These are phyloP conservation scores for Catharus bicknelli DNA, from an alignment of 2,113 vertebrate genomes.

Conservation along the genomic window DNA sequence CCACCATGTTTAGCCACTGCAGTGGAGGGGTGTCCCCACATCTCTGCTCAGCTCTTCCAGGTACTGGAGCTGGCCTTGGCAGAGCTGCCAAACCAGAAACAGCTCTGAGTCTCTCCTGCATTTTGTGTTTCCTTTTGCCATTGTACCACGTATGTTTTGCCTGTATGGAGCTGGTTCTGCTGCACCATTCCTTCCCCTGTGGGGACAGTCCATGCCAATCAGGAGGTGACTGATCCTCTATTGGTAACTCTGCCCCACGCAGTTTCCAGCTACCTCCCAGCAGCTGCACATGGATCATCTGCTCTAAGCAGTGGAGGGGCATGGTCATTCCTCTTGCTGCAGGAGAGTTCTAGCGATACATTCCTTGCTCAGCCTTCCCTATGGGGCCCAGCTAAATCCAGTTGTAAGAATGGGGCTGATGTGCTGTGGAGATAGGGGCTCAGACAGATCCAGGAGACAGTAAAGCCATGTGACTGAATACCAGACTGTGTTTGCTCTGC, in stretches of 20 bases:
- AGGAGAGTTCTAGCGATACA: background rate
- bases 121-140: background rate
- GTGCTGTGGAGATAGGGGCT: background rate
- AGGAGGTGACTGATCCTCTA: background rate
- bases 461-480: conserved; percentile 56
- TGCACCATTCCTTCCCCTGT: background rate
- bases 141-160: background rate
- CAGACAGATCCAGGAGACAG: conserved; percentile 36
- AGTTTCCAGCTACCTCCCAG: background rate
- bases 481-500: conserved; percentile 83
- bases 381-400: background rate
- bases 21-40: background rate
- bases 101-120: background rate
- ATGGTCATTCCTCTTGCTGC: background rate
- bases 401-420: background rate
- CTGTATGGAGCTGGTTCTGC: background rate
- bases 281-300: background rate
- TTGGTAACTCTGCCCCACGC: rapidly evolving
- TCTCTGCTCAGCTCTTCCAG: background rate
- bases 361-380: background rate
- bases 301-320: background rate
- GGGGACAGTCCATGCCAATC: rapidly evolving
- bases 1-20: background rate
- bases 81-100: background rate
- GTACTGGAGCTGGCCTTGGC: background rate